These are phyloP conservation scores for Amitus sp. DNA, from an alignment of 2,888 invertebrate species.

Conservation along the genomic window DNA sequence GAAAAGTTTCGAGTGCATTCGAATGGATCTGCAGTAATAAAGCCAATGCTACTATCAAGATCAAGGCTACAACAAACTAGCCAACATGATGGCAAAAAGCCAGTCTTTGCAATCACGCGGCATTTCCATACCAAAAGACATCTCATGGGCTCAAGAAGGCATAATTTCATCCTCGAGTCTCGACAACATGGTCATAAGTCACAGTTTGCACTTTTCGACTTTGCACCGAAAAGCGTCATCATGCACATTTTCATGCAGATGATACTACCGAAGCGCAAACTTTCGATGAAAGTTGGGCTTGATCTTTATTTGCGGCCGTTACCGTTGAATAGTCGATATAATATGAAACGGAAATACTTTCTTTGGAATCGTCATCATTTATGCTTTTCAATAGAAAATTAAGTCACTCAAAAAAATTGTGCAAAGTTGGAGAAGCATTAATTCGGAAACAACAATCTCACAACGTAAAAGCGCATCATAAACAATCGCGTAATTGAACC, in stretches of 20 bases:
- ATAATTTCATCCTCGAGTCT: constrained; percentile 47
- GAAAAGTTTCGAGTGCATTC: constrained; percentile 4
- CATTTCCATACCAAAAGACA: constrained; percentile 69
- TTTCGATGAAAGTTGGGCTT: not conserved
- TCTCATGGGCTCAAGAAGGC: constrained; percentile 72
- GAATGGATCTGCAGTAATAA: not conserved
- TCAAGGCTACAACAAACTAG: not conserved
- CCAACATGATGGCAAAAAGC: constrained; percentile 44
- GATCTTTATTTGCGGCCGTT: too few relatives aligned
- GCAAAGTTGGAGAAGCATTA: too few relatives aligned
- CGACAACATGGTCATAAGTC: constrained; percentile 51
- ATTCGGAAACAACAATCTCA: not conserved
- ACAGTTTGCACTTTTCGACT: constrained; percentile 9
- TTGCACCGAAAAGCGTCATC: not conserved
- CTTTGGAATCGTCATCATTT: too few relatives aligned
- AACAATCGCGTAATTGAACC: too few relatives aligned
- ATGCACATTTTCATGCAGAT: not conserved
- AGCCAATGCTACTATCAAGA: constrained; percentile 7
- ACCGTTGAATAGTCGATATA: too few relatives aligned
- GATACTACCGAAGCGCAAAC: not conserved
- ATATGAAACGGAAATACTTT: too few relatives aligned
- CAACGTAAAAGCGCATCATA: too few relatives aligned
- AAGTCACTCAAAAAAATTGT: not conserved
- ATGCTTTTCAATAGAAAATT: not conserved
- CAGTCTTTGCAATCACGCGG: constrained; percentile 52